Conservation (phyloP, 2,888 invertebrate species). For the Charanyca ferruginea region DNA sequence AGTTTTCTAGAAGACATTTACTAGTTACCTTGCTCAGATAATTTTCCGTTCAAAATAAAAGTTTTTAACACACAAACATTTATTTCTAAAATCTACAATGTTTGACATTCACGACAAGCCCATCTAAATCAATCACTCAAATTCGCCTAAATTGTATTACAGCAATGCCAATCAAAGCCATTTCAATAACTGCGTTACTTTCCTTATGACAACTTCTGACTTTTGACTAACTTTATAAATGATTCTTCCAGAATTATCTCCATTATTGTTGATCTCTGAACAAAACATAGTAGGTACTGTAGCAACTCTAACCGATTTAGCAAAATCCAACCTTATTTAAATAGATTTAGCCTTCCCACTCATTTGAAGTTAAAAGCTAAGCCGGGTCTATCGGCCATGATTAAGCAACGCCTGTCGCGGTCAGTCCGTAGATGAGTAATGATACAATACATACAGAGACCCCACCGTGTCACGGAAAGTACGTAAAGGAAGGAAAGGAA, state of each 20-base stretch:
- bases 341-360: too few relatives aligned
- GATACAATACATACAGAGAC: too few relatives aligned
- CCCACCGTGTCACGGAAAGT: too few relatives aligned
- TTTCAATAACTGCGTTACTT: conserved; percentile 15
- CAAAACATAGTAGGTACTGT: too few relatives aligned
- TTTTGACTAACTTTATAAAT: conserved; percentile 3
- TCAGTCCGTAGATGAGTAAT: too few relatives aligned
- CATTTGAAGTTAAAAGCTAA: too few relatives aligned
- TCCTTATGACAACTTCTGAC: conserved; percentile 3
- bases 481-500: too few relatives aligned
- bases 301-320: too few relatives aligned
- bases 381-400: too few relatives aligned
- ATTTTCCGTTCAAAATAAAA: not conserved
- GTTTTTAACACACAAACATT: not conserved
- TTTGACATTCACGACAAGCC: not conserved
- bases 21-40: not conserved
- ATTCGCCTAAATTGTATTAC: conserved; percentile 16
- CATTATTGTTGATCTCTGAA: not conserved
- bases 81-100: not conserved
- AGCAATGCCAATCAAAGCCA: not conserved
- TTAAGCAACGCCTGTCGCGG: too few relatives aligned
- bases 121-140: not conserved
- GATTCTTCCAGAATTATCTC: not conserved
- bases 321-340: too few relatives aligned
- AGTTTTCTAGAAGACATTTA: too few relatives aligned